Base-by-base conservation (phyloP, 2,888 invertebrate species). In the Iselma pallidipennis region DNA sequence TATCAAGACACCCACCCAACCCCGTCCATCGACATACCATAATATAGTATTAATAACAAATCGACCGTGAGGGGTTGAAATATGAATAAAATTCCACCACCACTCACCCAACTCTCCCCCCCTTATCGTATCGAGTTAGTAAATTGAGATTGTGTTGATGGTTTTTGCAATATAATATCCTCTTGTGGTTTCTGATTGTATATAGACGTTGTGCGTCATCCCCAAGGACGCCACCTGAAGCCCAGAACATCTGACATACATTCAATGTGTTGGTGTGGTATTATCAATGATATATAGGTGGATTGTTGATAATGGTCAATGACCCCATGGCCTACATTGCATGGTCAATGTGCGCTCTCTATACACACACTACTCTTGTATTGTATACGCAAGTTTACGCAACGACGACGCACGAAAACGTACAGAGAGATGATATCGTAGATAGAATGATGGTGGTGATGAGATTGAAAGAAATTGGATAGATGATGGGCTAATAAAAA, bases 211-310 rank as follows among this genome's bases (percentile, higher is more conserved):
- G 19, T 45, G 16, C 45, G 45, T 45, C 45, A 45, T 55, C 54
- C 58, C 62, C 62, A 62, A 62, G 62, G 62, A 62, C 63, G 60
- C 21, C 51, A 51, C 63, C 63, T 63, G 57, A 57, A 57, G 54
- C 56, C 56, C 54, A 59, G 21, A 63, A 63, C 63, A 63, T 59
- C 63, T 63, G 63, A 58, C 62, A 23, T 48, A n/a, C n/a, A n/a
- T 31, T 45, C 31, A 51, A 19, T 51, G 62, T 62, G 51, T n/a
- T n/a, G n/a, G n/a, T n/a, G n/a, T n/a, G 57, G 21, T 12, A 45
- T 45, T 19, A 25, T 25, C 25, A 6, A 25, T 33, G 33, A 12
- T 3, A 21, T 45, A n/a, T n/a, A n/a, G 2, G 12, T 19, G 21
- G 9, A 14, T 49, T 25, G 28, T 51, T 51, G 51, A 51, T 51